Evolutionary conservation across 1,140 invertebrate genomes (phyloP), one percentile per base, ranked within the genome.

Genomic region (Araneus ventricosus): DNA sequence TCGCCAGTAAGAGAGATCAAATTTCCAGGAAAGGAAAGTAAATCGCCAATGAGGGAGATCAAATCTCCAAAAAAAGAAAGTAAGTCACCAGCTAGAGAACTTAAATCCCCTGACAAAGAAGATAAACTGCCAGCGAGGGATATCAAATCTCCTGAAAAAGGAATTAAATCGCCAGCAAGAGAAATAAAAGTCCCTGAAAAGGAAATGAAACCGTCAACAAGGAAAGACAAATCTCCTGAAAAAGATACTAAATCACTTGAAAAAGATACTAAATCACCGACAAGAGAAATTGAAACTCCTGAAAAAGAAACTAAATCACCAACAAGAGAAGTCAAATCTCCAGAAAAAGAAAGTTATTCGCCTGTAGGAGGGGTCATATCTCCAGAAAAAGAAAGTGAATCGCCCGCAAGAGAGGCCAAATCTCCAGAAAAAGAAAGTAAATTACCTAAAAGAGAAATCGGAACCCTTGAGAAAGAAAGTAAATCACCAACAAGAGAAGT

Each of bases 61-160:
- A 27, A 41, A 88, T 93, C 86, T 24, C 24, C 86, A 63, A 30
- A 27, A 22, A 70, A 67, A 52, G 34, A 92, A 86, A 37, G 22
- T 59, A 85, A 86, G 52, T 30, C n/a, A 4, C 39, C 34, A 30
- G 5, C 79, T 0, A 75, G 4, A 45, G 39, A 41, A 86, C 14
- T 27, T 22, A 45, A 7, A 84, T 27, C 5, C 24, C 82, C n/a
- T 14, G n/a, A 41, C 10, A 70, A 41, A 24, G 52, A 79, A 45
- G 22, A 20, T 14, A 93, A 89, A 89, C 67, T 75, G 1, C 84
- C 85, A 30, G 22, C 5, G 4, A 84, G 39, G 88, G 59, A 67
- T 82, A n/a, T 30, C n/a, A 79, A 39, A 61, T 52, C 34, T 22
- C 75, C 75, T 8, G 22, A 10, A n/a, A 45, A n/a, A 84, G 57